Conservation (phyloP, 2,888 invertebrate genomes). For the Erynnis tages region DNA sequence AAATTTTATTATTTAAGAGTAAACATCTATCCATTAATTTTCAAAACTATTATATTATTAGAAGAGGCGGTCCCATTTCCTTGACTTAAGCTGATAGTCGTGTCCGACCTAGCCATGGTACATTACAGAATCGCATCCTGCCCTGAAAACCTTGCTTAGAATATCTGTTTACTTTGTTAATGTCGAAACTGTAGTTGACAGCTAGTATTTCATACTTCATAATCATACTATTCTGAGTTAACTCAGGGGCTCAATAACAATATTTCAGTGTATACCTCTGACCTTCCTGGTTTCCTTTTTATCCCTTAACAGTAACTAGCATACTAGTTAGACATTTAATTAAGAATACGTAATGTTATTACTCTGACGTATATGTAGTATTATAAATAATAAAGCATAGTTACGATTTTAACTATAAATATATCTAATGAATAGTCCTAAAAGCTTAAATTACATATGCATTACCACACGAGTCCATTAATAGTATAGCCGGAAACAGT, state of each 20-base stretch:
- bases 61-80: constrained; percentile 77
- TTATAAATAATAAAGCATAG: constrained; percentile 19
- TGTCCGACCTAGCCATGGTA: not conserved
- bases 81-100: constrained; percentile 41
- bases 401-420: constrained; percentile 9
- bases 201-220: constrained; percentile 18
- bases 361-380: constrained; percentile 9
- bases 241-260: constrained; percentile 11
- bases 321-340: constrained; percentile 17
- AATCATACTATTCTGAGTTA: constrained; percentile 1
- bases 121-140: not conserved
- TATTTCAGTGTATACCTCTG: constrained; percentile 3
- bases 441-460: constrained; percentile 3
- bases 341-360: constrained; percentile 1
- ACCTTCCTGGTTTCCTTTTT: constrained; percentile 1
- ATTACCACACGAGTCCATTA: not conserved
- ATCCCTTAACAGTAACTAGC: constrained; percentile 19
- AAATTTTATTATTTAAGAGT: constrained; percentile 66
- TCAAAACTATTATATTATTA: constrained; percentile 55
- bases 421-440: constrained; percentile 13
- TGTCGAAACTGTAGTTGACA: not conserved
- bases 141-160: not conserved
- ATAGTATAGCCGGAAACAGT: not conserved
- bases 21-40: constrained; percentile 31
- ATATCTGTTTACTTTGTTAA: not conserved